Base-by-base conservation (phyloP, 2,113 vertebrate genomes). In the Campylorhamphus procurvoides region DNA sequence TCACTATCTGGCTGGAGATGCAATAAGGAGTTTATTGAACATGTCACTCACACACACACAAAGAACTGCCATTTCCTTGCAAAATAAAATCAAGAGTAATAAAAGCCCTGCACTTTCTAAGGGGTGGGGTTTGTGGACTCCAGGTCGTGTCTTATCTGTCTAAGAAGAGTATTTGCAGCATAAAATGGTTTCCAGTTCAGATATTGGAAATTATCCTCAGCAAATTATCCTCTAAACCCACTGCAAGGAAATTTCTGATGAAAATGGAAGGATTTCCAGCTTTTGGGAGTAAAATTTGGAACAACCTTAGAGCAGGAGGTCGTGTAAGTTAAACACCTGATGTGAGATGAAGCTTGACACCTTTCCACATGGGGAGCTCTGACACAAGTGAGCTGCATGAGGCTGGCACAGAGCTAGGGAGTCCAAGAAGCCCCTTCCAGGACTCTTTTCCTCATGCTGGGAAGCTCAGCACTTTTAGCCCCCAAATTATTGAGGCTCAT, bases 21-120 rank as follows among this genome's bases (percentile, higher is more conserved):
- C 55, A 84, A 42, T 84, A 44, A 94, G 46, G 80, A 60, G 35
- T 91, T 96, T 93, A 90, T 92, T 94, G 67, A 69, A 78, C 17
- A 5, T 74, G 86, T 94, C 75, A 87, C 42, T 93, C 62, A 53
- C 60, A 33, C 27, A 33, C 27, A 22, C 28, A 23, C 73, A 59
- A n/a, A 20, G 73, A 93, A 84, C 81, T 75, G 40, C 28, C 28
- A 24, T 35, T 86, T 50, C 74, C 64, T 56, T 68, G 60, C 56
- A 88, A 77, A 90, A 84, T 80, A 39, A 77, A 86, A 50, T 68
- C 33, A 77, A 49, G 95, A 71, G 64, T 46, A 87, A 90, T 90
- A 89, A 90, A 73, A 63, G 10, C 3, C 37, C 37, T 68, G 17
- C 28, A 49, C 40, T 7, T 58, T 63, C 24, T 40, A 53, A 47